Evolutionary conservation across 2,888 invertebrate species (phyloP).

Genomic region (Agrotis exclamationis): DNA sequence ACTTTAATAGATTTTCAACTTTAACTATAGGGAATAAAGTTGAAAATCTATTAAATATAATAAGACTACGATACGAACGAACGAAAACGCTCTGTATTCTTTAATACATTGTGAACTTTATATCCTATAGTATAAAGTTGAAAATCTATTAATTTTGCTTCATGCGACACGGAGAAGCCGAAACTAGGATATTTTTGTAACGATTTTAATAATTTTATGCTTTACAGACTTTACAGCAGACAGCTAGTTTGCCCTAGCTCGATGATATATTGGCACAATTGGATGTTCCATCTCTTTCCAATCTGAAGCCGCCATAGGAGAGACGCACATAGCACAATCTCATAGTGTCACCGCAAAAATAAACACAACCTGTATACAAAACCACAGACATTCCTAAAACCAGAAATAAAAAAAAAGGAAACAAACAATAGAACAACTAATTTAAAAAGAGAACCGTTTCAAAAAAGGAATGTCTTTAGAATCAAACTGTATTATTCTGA

Average conservation of each 20-base stretch:
- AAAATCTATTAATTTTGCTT: neutral
- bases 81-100: no score
- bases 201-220: neutral
- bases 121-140: no score
- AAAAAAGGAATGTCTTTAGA: slow-evolving; percentile 65
- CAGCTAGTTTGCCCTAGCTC: neutral
- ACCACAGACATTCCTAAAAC: slow-evolving; percentile 49
- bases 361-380: slow-evolving; percentile 8
- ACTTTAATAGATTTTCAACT: no score
- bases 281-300: slow-evolving; percentile 3
- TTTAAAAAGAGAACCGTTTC: slow-evolving; percentile 36
- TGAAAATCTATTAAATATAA: no score
- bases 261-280: no score
- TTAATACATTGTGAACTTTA: no score
- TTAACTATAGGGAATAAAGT: no score
- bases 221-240: no score
- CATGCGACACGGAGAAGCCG: no score
- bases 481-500: slow-evolving; percentile 12
- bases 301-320: neutral
- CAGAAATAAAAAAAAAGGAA: slow-evolving; percentile 7
- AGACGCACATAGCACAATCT: neutral
- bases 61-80: no score
- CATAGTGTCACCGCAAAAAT: slow-evolving; percentile 7
- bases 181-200: no score
- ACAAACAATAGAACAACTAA: slow-evolving; percentile 1